Evolutionary conservation across 2,113 vertebrate genomes (phyloP).

Genomic region (Donacobius atricapilla): DNA sequence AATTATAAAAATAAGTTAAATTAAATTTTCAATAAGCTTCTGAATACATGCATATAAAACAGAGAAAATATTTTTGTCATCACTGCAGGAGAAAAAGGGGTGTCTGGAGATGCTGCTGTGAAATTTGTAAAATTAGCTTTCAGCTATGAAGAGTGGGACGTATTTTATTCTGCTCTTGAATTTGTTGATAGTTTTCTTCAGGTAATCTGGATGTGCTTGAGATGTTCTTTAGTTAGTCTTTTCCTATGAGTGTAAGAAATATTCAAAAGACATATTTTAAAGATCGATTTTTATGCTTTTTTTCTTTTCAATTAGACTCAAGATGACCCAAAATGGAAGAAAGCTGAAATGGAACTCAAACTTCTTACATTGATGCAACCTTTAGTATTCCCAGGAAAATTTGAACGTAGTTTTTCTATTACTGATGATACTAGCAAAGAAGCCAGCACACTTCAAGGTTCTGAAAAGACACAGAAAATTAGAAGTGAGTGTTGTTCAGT

Average conservation of each 20-base stretch:
- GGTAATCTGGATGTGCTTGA: slow-evolving; percentile 68
- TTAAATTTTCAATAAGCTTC: neutral
- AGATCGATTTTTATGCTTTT: neutral
- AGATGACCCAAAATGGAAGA: slow-evolving; percentile 73
- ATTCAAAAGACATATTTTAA: neutral
- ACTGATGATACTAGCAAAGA: neutral
- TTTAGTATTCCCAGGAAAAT: slow-evolving; percentile 72
- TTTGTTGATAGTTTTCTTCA: slow-evolving; percentile 77
- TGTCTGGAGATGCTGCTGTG: slow-evolving; percentile 80
- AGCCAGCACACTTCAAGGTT: neutral
- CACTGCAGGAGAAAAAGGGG: slow-evolving; percentile 73
- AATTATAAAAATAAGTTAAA: neutral
- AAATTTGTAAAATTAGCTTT: slow-evolving; percentile 88
- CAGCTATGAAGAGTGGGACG: slow-evolving; percentile 82
- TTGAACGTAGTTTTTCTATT: neutral
- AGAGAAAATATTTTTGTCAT: neutral
- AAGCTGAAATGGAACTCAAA: slow-evolving; percentile 79
- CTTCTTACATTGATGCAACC: slow-evolving; percentile 77
- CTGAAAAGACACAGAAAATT: neutral
- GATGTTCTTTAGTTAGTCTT: neutral
- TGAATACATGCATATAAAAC: neutral
- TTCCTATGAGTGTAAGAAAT: neutral
- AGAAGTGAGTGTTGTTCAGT: slow-evolving; percentile 43
- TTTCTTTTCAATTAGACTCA: slow-evolving; percentile 67
- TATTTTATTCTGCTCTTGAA: slow-evolving; percentile 74